Evolutionary conservation across 37 sponge, comb jelly and placozoan species (phyloP).

Genomic region (Axinella damicornis): DNA sequence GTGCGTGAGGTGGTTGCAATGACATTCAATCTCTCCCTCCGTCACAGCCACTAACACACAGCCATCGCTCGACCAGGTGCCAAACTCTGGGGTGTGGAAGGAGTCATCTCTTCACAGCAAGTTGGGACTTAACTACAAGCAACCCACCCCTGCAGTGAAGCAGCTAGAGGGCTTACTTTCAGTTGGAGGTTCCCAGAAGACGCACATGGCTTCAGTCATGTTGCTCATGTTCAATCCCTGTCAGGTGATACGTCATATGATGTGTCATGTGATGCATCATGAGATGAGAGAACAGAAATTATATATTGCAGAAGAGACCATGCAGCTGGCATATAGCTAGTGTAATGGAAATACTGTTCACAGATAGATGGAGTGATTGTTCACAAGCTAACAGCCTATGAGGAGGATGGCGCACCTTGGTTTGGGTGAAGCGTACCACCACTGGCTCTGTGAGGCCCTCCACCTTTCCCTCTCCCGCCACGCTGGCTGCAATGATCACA

Average conservation of each 20-base stretch:
- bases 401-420: no score
- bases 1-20: constrained; percentile 38
- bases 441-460: constrained; percentile 12
- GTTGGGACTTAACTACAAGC: no score
- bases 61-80: constrained; percentile 43
- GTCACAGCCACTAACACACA: constrained; percentile 1
- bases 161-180: background rate
- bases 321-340: no score
- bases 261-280: background rate
- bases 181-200: constrained; percentile 22
- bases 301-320: no score
- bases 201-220: background rate
- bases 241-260: background rate
- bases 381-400: no score
- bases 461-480: background rate
- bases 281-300: no score
- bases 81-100: background rate
- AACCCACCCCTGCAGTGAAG: no score
- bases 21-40: background rate
- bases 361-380: no score
- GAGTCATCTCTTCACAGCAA: no score
- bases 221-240: background rate
- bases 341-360: no score
- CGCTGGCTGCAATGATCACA: constrained; percentile 13
- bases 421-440: background rate